A percentile compares a stretch with the other conserved stretches of the same genome.
These are phyloP conservation scores for Solen grandis DNA, from an alignment of 1,140 invertebrate species.

Conservation along the genomic window DNA sequence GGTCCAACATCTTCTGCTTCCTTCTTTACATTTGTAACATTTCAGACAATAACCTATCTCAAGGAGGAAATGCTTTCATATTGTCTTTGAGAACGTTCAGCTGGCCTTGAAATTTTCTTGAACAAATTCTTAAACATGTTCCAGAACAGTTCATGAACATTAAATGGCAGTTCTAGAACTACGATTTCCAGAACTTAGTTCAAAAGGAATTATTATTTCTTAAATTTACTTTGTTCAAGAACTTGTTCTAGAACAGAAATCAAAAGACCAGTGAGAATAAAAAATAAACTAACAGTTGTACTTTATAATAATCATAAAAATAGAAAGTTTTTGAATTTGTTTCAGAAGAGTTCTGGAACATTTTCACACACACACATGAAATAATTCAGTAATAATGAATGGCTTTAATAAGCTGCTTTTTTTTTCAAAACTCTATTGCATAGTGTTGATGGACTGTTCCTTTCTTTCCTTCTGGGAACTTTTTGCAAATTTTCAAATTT, in stretches of 20 bases:
- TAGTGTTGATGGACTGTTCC: constrained; percentile 6
- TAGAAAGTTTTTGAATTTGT: no score
- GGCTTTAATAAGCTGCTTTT: not conserved
- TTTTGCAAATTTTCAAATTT: no score
- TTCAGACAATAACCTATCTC: no score
- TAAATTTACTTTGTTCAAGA: constrained; percentile 4
- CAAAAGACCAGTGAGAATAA: constrained; percentile 7
- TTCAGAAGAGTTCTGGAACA: not conserved
- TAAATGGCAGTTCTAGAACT: constrained; percentile 9
- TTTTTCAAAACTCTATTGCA: constrained; percentile 13
- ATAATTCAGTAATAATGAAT: constrained; percentile 5
- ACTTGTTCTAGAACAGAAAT: constrained; percentile 19
- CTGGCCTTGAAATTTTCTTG: no score
- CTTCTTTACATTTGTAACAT: no score
- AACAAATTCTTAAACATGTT: constrained; percentile 26
- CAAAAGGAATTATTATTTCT: no score
- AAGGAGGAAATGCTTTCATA: no score
- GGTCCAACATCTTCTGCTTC: no score
- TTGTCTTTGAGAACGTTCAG: no score
- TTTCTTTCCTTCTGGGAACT: not conserved
- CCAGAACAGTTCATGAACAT: constrained; percentile 28
- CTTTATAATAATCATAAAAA: constrained; percentile 10
- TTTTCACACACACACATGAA: constrained; percentile 1
- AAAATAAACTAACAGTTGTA: constrained; percentile 26
- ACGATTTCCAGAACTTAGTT: no score